Conservation (phyloP, 1,140 invertebrate species). For the Lordiphosa collinella region DNA sequence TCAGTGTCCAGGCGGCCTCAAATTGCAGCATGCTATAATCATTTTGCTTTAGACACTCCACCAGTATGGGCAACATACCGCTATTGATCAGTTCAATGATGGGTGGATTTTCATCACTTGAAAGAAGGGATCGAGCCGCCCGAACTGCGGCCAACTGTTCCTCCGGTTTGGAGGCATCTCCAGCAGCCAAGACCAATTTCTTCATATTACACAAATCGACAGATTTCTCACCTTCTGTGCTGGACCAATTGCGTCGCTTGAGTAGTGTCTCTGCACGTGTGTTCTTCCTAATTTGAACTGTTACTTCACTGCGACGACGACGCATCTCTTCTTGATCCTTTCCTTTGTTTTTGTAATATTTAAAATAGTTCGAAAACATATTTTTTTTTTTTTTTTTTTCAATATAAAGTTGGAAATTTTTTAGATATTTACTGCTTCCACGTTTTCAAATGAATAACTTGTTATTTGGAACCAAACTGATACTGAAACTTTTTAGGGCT, state of each 20-base stretch:
- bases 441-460: too few relatives aligned
- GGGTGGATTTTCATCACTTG: constrained; percentile 98
- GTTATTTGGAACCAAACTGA: too few relatives aligned
- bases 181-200: too few relatives aligned
- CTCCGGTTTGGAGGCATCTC: too few relatives aligned
- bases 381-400: too few relatives aligned
- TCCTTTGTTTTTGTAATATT: constrained; percentile 97
- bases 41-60: constrained; percentile 91
- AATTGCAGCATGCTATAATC: constrained; percentile 97
- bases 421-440: too few relatives aligned
- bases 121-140: too few relatives aligned
- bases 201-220: constrained; percentile 81
- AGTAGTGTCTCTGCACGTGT: constrained; percentile 97
- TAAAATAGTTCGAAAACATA: too few relatives aligned
- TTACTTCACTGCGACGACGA: constrained; percentile 95
- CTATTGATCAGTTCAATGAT: constrained; percentile 97
- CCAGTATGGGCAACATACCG: constrained; percentile 96
- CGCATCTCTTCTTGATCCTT: constrained; percentile 99
- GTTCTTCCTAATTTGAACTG: constrained; percentile 96
- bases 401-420: too few relatives aligned
- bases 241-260: constrained; percentile 96
- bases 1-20: constrained; percentile 99
- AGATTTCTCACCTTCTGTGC: constrained; percentile 86
- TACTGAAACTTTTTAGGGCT: too few relatives aligned
- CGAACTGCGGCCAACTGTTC: too few relatives aligned